phyloP scores from a whole-genome alignment of 2,797 vertebrate species.

The Synaphobranchus kaupii region DNA sequence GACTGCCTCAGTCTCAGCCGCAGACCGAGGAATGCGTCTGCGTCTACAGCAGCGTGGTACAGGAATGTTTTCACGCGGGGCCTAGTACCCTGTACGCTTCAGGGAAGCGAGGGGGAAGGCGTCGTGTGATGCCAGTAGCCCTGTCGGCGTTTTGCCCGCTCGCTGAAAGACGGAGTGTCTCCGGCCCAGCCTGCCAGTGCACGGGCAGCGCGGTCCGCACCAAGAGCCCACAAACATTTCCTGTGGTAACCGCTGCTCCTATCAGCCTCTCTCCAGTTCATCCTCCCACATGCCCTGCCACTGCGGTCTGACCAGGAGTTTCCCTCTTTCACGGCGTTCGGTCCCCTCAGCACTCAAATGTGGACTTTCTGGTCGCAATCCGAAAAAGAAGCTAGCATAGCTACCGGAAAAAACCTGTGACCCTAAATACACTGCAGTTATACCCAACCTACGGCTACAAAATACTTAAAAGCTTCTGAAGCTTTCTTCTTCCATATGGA shows the following conservation, averaged over 20 bases:
- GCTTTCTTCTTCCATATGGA: background rate
- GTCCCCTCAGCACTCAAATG: background rate
- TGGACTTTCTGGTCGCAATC: background rate
- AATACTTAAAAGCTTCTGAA: background rate
- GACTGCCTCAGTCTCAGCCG: background rate
- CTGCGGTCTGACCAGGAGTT: background rate
- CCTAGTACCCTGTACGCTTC: background rate
- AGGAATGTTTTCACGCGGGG: background rate
- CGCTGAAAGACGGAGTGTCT: background rate
- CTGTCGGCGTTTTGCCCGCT: too few relatives aligned
- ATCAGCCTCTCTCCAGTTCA: background rate
- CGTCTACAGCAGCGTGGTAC: background rate
- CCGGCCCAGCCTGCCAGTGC: background rate
- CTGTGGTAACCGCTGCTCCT: slow-evolving; percentile 1
- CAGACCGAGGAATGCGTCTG: background rate
- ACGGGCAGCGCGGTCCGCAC: background rate
- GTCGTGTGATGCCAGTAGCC: background rate
- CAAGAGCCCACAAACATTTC: background rate
- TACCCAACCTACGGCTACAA: background rate
- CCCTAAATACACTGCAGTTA: background rate
- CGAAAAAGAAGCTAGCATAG: too few relatives aligned
- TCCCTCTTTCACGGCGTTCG: background rate
- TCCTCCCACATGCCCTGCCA: background rate
- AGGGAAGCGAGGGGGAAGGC: background rate
- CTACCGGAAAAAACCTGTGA: background rate